These are phyloP conservation scores for Oasisia sp. DNA, from an alignment of 2,888 invertebrate species.

Conservation along the genomic window DNA sequence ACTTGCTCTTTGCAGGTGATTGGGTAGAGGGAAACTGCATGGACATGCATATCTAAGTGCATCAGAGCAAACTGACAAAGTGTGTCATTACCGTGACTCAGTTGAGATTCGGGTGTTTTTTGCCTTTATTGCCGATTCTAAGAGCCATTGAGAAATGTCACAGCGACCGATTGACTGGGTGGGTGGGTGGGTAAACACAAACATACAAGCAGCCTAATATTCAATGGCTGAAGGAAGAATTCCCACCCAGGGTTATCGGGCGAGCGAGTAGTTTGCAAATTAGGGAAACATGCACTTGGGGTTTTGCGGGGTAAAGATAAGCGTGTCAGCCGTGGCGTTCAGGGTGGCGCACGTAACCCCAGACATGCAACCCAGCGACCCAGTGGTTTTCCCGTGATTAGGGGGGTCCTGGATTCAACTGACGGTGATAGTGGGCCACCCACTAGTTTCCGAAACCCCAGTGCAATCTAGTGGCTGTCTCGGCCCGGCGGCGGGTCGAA, in stretches of 20 bases:
- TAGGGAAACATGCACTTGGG: background rate
- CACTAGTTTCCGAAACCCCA: background rate
- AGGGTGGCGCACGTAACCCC: background rate
- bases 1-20: background rate
- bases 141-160: background rate
- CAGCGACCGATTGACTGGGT: background rate
- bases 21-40: background rate
- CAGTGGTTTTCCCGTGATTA: background rate
- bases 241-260: background rate
- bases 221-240: background rate
- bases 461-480: background rate
- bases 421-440: background rate
- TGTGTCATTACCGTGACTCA: background rate
- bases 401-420: background rate
- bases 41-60: background rate
- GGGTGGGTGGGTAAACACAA: background rate
- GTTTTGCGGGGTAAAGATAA: background rate
- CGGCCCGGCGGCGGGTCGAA: background rate
- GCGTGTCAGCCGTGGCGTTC: background rate
- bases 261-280: constrained; percentile 1
- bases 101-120: background rate
- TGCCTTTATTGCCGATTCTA: background rate
- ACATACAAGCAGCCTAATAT: background rate
- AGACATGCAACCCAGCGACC: background rate
- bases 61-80: background rate